Conservation (phyloP, 2,888 invertebrate species). For the Cantharis nigra region DNA sequence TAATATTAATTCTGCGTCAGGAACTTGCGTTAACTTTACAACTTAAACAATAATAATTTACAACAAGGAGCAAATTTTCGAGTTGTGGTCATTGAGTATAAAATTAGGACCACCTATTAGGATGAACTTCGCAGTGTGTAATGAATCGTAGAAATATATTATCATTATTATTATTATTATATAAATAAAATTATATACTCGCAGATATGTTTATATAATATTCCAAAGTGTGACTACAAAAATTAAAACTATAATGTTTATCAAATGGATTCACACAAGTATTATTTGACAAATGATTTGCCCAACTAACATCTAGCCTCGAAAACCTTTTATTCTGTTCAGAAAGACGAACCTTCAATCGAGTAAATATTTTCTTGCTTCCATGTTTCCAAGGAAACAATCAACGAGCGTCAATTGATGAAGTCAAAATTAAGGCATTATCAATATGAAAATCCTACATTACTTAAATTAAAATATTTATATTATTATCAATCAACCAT, state of each 20-base stretch:
- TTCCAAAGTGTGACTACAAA: neutral
- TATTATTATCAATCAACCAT: too few relatives aligned
- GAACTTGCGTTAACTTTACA: slow-evolving; percentile 5
- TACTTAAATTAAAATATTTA: too few relatives aligned
- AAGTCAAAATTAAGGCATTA: too few relatives aligned
- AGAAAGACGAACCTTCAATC: too few relatives aligned
- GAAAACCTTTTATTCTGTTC: too few relatives aligned
- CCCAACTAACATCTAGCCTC: too few relatives aligned
- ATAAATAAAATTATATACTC: neutral
- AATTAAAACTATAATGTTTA: neutral
- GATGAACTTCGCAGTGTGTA: neutral
- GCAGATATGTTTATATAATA: neutral
- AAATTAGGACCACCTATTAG: slow-evolving; percentile 9
- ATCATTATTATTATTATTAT: too few relatives aligned
- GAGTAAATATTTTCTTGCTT: too few relatives aligned
- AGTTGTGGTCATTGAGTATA: slow-evolving; percentile 3
- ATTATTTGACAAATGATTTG: too few relatives aligned
- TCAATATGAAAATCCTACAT: too few relatives aligned
- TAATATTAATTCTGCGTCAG: slow-evolving; percentile 15
- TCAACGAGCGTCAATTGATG: too few relatives aligned
- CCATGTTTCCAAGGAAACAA: too few relatives aligned
- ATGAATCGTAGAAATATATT: neutral
- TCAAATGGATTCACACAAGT: neutral
- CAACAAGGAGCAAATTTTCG: slow-evolving; percentile 3
- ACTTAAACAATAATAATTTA: slow-evolving; percentile 10